A percentile compares a stretch with the other conserved stretches of the same genome.
Evolutionary conservation across 2,797 vertebrate genomes (phyloP).

Genomic region (Ctenochaetus hawaiiensis): DNA sequence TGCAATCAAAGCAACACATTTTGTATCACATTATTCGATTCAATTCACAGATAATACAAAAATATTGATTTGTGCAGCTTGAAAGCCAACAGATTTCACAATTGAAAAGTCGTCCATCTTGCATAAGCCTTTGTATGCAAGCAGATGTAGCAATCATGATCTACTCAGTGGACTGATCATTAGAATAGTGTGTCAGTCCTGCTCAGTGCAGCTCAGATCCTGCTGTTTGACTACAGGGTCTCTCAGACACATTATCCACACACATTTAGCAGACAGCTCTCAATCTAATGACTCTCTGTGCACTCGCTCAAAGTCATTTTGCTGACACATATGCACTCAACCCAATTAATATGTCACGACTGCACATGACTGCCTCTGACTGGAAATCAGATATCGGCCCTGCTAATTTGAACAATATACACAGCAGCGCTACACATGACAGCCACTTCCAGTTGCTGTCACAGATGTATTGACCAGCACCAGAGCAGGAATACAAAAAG

Average conservation of each 20-base stretch:
- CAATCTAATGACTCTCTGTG: constrained; percentile 53
- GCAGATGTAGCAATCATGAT: constrained; percentile 48
- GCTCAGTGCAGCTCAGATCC: constrained; percentile 45
- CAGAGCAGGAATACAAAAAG: constrained; percentile 38
- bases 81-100: constrained; percentile 5
- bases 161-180: constrained; percentile 60
- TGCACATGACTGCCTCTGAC: constrained; percentile 47
- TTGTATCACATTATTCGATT: constrained; percentile 18
- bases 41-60: constrained; percentile 8
- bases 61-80: constrained; percentile 18
- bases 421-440: constrained; percentile 34
- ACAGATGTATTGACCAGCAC: constrained; percentile 51
- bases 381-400: constrained; percentile 60
- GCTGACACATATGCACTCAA: constrained; percentile 59
- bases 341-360: constrained; percentile 66
- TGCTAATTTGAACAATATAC: constrained; percentile 55
- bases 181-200: constrained; percentile 48
- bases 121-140: constrained; percentile 16
- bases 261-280: constrained; percentile 46
- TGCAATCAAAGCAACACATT: background rate
- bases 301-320: constrained; percentile 56
- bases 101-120: constrained; percentile 10
- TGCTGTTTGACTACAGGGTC: constrained; percentile 52
- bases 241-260: constrained; percentile 49
- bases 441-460: constrained; percentile 65